These are phyloP conservation scores for Tenthredo notha DNA, from an alignment of 2,888 invertebrate species.

Conservation along the genomic window DNA sequence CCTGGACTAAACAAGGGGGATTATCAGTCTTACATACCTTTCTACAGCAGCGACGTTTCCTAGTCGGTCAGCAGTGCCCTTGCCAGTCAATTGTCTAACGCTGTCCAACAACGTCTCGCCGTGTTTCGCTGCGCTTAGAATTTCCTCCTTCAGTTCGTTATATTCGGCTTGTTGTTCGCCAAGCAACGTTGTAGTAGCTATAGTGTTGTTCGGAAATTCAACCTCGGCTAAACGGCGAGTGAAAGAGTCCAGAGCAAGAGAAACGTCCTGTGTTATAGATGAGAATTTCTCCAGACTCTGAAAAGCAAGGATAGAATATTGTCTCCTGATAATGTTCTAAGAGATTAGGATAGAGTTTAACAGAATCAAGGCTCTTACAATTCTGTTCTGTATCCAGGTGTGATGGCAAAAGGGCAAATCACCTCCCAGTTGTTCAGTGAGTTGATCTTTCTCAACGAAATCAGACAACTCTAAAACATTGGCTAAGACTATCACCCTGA, in stretches of 20 bases:
- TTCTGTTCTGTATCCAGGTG: slow-evolving; percentile 98
- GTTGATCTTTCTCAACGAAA: slow-evolving; percentile 89
- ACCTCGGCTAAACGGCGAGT: slow-evolving; percentile 94
- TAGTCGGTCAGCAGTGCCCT: slow-evolving; percentile 84
- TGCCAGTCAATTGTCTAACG: slow-evolving; percentile 82
- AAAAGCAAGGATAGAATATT: slow-evolving; percentile 65
- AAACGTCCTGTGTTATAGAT: slow-evolving; percentile 93
- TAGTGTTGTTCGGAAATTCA: slow-evolving; percentile 96
- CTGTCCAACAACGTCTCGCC: slow-evolving; percentile 92
- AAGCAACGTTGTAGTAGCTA: slow-evolving; percentile 92
- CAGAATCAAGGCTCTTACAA: slow-evolving; percentile 83
- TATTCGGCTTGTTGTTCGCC: slow-evolving; percentile 89
- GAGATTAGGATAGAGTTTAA: too few relatives aligned
- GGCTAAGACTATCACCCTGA: slow-evolving; percentile 93
- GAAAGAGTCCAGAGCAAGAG: slow-evolving; percentile 91
- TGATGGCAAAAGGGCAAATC: slow-evolving; percentile 93
- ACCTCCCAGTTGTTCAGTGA: slow-evolving; percentile 95
- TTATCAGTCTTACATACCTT: slow-evolving; percentile 82
- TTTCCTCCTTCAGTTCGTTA: slow-evolving; percentile 88
- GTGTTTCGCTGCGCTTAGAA: slow-evolving; percentile 91
- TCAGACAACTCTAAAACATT: slow-evolving; percentile 92
- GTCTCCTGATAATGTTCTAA: neutral
- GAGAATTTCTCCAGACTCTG: slow-evolving; percentile 98
- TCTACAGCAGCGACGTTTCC: slow-evolving; percentile 96
- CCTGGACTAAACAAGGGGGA: neutral